phyloP scores from a whole-genome alignment of 2,113 vertebrate genomes.

The Vombatus ursinus region DNA sequence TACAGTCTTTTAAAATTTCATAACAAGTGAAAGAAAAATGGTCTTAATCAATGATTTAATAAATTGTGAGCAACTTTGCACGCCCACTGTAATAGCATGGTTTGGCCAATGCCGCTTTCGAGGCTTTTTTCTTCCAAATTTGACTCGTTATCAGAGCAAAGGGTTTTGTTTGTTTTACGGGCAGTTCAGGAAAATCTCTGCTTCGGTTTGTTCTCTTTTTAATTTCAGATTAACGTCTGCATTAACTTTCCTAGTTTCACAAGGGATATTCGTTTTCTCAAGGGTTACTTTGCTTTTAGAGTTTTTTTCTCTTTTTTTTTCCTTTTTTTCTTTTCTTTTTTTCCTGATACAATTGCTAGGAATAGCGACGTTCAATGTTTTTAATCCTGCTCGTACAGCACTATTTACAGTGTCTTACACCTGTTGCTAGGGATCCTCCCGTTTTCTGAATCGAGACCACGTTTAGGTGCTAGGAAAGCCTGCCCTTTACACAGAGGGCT shows the following conservation, averaged over 20 bases:
- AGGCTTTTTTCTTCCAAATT: conserved; percentile 74
- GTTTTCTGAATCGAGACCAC: conserved; percentile 78
- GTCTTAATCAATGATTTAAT: conserved; percentile 88
- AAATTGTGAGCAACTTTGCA: conserved; percentile 91
- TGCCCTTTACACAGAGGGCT: conserved; percentile 81
- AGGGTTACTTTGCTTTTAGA: conserved; percentile 76
- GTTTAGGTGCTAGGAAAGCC: conserved; percentile 83
- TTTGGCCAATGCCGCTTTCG: conserved; percentile 86
- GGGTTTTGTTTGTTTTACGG: conserved; percentile 68
- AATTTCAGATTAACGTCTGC: conserved; percentile 78
- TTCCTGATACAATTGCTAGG: conserved; percentile 78
- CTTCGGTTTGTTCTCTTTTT: conserved; percentile 36
- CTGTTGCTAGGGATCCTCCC: conserved; percentile 77
- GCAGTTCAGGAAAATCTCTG: conserved; percentile 77
- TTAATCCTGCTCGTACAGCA: conserved; percentile 79
- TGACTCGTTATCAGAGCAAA: conserved; percentile 79
- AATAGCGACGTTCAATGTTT: conserved; percentile 79
- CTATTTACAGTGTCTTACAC: conserved; percentile 85
- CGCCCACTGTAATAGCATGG: conserved; percentile 93
- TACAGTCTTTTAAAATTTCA: conserved; percentile 88
- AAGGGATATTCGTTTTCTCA: conserved; percentile 80
- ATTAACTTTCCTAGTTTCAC: conserved; percentile 78
- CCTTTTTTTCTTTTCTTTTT: conserved; percentile 62
- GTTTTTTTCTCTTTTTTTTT: conserved; percentile 76
- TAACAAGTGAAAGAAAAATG: conserved; percentile 87